Conservation (phyloP, 92 coral and sea anemone genomes). For the Parazoanthus swiftii region DNA sequence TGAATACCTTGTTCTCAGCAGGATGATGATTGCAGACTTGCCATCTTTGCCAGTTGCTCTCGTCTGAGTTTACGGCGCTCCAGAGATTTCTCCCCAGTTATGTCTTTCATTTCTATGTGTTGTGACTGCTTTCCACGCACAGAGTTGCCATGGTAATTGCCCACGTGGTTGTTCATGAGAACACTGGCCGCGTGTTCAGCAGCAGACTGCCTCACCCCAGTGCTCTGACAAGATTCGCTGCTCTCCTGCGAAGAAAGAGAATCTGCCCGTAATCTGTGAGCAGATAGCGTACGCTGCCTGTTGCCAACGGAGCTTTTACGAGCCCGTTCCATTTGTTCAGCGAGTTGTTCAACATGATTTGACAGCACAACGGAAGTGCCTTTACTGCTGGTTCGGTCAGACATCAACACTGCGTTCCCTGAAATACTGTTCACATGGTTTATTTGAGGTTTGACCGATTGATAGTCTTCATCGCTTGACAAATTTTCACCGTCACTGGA, state of each 20-base stretch:
- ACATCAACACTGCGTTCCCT: background rate
- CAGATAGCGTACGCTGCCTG: conserved; percentile 36
- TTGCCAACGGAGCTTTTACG: conserved; percentile 46
- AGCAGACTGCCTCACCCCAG: conserved; percentile 65
- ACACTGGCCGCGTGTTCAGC: conserved; percentile 87
- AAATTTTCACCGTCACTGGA: conserved; percentile 48
- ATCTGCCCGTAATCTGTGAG: conserved; percentile 46
- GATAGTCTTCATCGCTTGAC: conserved; percentile 59
- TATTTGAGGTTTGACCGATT: background rate
- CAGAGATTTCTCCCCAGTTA: conserved; percentile 24
- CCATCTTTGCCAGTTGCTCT: conserved; percentile 79
- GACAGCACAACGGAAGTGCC: conserved; percentile 13
- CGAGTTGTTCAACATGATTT: conserved; percentile 68
- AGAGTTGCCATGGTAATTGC: conserved; percentile 38
- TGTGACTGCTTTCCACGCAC: conserved; percentile 40
- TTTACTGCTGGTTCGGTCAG: conserved; percentile 11
- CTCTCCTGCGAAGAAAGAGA: conserved; percentile 83
- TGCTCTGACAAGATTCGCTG: conserved; percentile 57
- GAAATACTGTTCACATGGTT: conserved; percentile 24
- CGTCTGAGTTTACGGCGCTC: conserved; percentile 60
- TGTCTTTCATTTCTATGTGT: conserved; percentile 60
- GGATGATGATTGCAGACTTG: conserved; percentile 92
- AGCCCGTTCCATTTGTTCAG: conserved; percentile 57
- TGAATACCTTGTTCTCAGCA: conserved; percentile 54
- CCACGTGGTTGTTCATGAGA: conserved; percentile 66